Evolutionary conservation across 1,140 invertebrate species (phyloP), one percentile per base, ranked within the genome.

Genomic region (Drosophila pseudoobscura): DNA sequence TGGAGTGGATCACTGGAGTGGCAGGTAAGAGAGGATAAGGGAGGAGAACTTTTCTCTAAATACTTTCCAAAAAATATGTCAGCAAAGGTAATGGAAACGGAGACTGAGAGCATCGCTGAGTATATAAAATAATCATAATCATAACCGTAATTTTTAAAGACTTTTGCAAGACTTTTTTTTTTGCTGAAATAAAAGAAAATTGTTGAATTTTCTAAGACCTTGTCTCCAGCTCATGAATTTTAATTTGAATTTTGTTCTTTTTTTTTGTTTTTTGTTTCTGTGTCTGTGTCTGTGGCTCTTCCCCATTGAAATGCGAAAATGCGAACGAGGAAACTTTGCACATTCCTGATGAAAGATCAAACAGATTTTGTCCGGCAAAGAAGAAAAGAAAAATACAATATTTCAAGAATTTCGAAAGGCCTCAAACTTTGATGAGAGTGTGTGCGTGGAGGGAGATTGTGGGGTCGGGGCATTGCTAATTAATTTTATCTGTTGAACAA

Each of bases 31-130:
- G n/a, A 52, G 22, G 64, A n/a, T 13, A 8, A 11, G 15, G 31
- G 29, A 22, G 64, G 39, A 9, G 22, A 69, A 69, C 63, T 69
- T 69, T 20, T 43, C 63, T 68, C 71, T 46, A 75, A 75, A 75
- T 75, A 68, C 73, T 75, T 68, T 46, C 41, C 31, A 61, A 75
- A 75, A 75, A 75, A 75, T 68, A 75, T 75, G 73, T 75, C 72
- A 75, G 62, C 51, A 72, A 52, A 60, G 39, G 60, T 45, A 39
- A 39, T 39, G 55, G 20, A 8, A 29, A 44, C 39, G 44, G 41
- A 13, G 7, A 39, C 11, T 0, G 8, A 11, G 11, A 35, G 31
- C 3, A 13, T 3, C 35, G 9, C 35, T 13, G 35, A 39, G 11
- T 39, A 39, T 39, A 39, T 39, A 11, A 39, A 39, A 39, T 13